Evolutionary conservation across 1,140 invertebrate genomes (phyloP).

Genomic region (Plodia interpunctella): DNA sequence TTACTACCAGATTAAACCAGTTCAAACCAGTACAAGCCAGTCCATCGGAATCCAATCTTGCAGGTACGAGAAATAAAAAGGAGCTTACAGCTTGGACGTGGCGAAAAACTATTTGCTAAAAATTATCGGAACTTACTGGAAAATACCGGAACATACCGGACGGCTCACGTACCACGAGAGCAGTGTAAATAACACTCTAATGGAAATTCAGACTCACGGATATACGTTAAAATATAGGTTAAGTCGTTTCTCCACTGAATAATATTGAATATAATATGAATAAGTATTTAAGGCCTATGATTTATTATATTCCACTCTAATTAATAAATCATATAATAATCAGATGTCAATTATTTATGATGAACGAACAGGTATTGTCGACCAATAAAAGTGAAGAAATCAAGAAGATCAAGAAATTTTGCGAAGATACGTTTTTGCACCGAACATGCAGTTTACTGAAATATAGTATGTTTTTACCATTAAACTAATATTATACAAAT

Average conservation of each 20-base stretch:
- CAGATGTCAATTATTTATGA: too few species aligned
- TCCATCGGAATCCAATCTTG: background rate
- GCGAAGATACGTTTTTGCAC: too few species aligned
- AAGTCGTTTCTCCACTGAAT: background rate
- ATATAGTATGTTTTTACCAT: too few species aligned
- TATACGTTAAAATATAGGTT: constrained; percentile 27
- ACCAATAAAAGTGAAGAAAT: too few species aligned
- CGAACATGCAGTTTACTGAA: too few species aligned
- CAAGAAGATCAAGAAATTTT: too few species aligned
- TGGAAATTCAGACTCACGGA: constrained; percentile 56
- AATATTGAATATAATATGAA: background rate
- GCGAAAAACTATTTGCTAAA: constrained; percentile 41
- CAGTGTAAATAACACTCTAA: constrained; percentile 64
- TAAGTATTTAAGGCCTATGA: too few species aligned
- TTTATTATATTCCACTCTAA: too few species aligned
- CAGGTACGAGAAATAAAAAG: background rate
- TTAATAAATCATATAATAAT: too few species aligned
- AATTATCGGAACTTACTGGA: constrained; percentile 46
- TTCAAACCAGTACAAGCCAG: background rate
- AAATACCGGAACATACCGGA: constrained; percentile 20
- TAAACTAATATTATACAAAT: too few species aligned
- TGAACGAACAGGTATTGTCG: too few species aligned
- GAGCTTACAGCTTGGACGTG: background rate
- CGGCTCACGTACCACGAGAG: constrained; percentile 47
- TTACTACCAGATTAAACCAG: background rate